Conservation (phyloP, 2,888 invertebrate species). For the Onthophagus sagittarius region DNA sequence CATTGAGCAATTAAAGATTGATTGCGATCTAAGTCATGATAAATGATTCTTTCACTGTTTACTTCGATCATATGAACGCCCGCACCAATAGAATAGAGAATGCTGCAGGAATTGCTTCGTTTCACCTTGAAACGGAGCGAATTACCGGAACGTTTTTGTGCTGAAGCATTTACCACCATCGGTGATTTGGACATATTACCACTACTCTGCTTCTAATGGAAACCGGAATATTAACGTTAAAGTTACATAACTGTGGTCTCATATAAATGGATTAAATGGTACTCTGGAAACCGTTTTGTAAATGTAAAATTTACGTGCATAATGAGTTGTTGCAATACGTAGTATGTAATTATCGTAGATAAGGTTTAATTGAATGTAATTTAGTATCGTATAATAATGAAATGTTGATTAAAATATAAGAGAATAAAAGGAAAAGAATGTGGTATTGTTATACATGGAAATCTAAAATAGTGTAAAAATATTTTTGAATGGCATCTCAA, state of each 20-base stretch:
- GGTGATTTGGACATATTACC: neutral
- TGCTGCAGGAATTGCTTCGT: neutral
- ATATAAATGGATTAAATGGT: neutral
- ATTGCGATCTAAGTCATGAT: conserved; percentile 3
- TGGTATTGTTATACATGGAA: too few species aligned
- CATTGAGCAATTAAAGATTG: conserved; percentile 1
- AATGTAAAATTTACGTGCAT: neutral
- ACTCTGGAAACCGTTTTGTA: neutral
- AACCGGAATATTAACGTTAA: neutral
- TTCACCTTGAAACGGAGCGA: neutral
- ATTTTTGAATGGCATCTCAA: neutral
- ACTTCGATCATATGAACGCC: neutral
- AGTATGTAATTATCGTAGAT: neutral
- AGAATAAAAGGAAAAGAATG: too few species aligned
- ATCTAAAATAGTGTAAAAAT: neutral
- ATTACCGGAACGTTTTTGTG: neutral
- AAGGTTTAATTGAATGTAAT: neutral
- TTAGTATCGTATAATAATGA: neutral
- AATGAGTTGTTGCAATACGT: neutral
- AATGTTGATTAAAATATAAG: neutral
- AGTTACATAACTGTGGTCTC: neutral
- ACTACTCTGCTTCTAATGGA: neutral
- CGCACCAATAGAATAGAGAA: neutral
- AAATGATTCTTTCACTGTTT: conserved; percentile 4
- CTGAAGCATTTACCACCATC: neutral